Percentiles rank a stretch among this genome's conserved stretches.
Conservation (phyloP, 2,113 vertebrate genomes). For the Nansenia antarctica region DNA sequence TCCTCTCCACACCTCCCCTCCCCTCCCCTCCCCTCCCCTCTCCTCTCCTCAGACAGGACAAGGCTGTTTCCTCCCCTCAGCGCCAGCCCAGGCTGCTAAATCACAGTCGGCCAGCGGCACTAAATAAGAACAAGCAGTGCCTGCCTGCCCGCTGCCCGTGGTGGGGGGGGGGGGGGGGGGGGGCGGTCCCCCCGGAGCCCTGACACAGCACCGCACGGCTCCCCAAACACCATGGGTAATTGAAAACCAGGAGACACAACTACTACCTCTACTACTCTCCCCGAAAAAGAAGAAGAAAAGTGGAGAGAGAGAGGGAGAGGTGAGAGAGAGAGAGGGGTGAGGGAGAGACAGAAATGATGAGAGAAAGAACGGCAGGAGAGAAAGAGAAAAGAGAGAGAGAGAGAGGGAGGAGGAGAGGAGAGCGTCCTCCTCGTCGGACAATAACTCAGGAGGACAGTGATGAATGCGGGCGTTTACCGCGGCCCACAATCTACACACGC, state of each 20-base stretch:
- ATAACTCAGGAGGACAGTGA: slow-evolving; percentile 60
- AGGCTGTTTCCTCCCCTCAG: slow-evolving; percentile 27
- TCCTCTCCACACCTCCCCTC: slow-evolving; percentile 6
- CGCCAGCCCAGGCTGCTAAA: slow-evolving; percentile 29
- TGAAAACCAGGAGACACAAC: slow-evolving; percentile 61
- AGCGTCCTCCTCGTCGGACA: slow-evolving; percentile 42
- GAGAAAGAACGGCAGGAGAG: slow-evolving; percentile 1
- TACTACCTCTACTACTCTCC: slow-evolving; percentile 44
- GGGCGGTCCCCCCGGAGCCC: slow-evolving; percentile 51
- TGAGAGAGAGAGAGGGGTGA: background rate
- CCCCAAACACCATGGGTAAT: slow-evolving; percentile 50
- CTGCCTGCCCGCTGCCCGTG: too few relatives aligned
- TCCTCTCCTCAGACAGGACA: slow-evolving; percentile 8
- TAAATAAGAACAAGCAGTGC: slow-evolving; percentile 59
- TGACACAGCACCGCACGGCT: slow-evolving; percentile 4
- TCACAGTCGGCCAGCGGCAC: slow-evolving; percentile 42
- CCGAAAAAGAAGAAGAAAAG: slow-evolving; percentile 10
- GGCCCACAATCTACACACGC: slow-evolving; percentile 37
- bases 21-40: background rate
- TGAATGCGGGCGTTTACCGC: slow-evolving; percentile 68
- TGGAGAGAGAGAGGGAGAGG: slow-evolving; percentile 19
- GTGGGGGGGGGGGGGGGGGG: too few relatives aligned
- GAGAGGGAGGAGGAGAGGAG: slow-evolving; percentile 2
- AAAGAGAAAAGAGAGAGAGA: slow-evolving; percentile 1
- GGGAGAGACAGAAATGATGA: background rate